Base-by-base conservation (phyloP, 2,888 invertebrate genomes). In the Ormia ochracea region DNA sequence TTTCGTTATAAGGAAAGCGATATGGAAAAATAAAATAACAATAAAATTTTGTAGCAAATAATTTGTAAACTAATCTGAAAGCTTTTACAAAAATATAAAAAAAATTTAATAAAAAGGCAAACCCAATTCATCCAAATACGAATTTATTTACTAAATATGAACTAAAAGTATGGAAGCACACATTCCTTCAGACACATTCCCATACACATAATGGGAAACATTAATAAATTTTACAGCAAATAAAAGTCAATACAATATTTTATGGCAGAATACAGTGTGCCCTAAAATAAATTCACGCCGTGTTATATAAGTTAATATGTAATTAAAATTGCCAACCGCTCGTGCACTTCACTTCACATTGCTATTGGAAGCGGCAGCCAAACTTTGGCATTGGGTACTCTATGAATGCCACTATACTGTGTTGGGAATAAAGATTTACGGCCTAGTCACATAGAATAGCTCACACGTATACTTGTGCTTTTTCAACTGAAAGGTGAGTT, bases 21-120 rank as follows among this genome's bases (percentile, higher is more conserved):
- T 52, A 26, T 61, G 17, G 12, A 52, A 41, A 48, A 21, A 10
- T 6, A 45, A 56, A 54, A 52, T 50, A 31, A 45, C 63, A 54
- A 45, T 4, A 43, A 56, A 5, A 19, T 69, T 66, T 75, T 48
- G 38, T 54, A 38, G 68, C 65, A 66, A 79, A 52, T 70, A 75
- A 76, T 76, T 61, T 80, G 61, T 56, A 31, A 63, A 63, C 45
- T 23, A 31, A 45, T 45, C 38, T 61, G 45, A 78, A 68, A 54
- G 38, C 65, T 61, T 75, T 75, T 36, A n/a, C 26, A 4, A 31
- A 31, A 36, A 23, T 7, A 33, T 54, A 45, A 26, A 66, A 59
- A 56, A 23, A 36, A 45, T 45, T 36, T 17, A 23, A 33, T 17
- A 54, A 76, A 72, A 61, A 56, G n/a, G 4, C 28, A 9, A 48